Conservation (phyloP, 2,888 invertebrate genomes). For the Microplitis manilae region DNA sequence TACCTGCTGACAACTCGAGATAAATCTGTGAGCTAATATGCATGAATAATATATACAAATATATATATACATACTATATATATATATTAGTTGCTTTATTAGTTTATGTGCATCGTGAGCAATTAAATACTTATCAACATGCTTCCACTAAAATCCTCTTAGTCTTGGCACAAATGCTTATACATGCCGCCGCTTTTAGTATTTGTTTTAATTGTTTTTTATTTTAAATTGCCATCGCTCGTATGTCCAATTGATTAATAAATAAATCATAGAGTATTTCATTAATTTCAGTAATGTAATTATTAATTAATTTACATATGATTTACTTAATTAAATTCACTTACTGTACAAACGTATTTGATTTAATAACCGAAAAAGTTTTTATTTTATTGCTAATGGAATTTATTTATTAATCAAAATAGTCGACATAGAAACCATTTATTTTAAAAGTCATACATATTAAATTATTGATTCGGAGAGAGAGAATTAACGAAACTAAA, state of each 20-base stretch:
- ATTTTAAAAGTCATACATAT: not conserved
- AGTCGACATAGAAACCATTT: not conserved
- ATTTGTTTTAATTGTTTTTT: not conserved
- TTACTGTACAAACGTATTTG: not conserved
- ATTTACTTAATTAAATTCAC: not conserved
- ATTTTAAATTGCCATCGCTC: not conserved
- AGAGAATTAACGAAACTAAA: not conserved
- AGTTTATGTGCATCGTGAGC: not conserved
- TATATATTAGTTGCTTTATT: not conserved
- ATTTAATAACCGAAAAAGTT: not conserved
- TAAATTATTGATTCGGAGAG: not conserved
- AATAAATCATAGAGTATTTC: not conserved
- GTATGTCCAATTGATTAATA: not conserved
- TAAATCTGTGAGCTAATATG: not conserved
- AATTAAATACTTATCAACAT: not conserved
- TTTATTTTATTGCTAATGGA: not conserved
- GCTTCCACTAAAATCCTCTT: constrained; percentile 4
- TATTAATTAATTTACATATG: not conserved
- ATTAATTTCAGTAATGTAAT: not conserved
- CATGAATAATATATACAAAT: not conserved
- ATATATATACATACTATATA: not conserved
- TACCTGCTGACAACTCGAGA: not conserved
- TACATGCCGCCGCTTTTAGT: not conserved
- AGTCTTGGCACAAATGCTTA: constrained; percentile 2
- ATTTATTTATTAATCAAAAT: not conserved